A percentile compares a stretch with the other conserved stretches of the same genome.
These are phyloP conservation scores for Grammomys dolichurus DNA, from an alignment of 2,113 vertebrate species.

Conservation along the genomic window DNA sequence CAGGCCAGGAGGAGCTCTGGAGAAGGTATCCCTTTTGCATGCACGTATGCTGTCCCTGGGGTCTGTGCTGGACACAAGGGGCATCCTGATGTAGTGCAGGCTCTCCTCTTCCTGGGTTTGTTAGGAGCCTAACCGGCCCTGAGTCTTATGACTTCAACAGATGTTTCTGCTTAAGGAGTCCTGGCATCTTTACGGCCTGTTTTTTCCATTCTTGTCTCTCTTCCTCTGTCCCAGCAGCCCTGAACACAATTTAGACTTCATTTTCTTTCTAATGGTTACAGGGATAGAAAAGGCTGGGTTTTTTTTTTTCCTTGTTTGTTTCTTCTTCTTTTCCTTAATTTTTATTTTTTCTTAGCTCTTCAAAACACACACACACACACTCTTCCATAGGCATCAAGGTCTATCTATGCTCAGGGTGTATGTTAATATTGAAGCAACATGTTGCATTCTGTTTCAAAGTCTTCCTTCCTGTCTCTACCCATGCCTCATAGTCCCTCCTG, in stretches of 20 bases:
- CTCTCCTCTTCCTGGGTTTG: conserved; percentile 89
- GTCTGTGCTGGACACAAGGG: conserved; percentile 76
- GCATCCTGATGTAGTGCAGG: conserved; percentile 86
- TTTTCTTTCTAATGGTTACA: conserved; percentile 81
- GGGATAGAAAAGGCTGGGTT: conserved; percentile 55
- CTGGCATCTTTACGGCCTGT: conserved; percentile 91
- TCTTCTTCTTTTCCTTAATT: neutral
- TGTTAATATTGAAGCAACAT: neutral
- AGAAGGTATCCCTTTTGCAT: conserved; percentile 80
- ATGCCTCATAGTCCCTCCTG: neutral
- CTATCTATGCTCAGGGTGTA: neutral
- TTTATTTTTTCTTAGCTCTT: conserved; percentile 26
- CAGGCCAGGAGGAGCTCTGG: conserved; percentile 12
- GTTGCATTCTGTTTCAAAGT: neutral
- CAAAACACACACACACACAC: conserved; percentile 19
- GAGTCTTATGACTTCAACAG: conserved; percentile 89
- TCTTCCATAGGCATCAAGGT: neutral
- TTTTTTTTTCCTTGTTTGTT: neutral
- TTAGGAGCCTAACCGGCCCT: conserved; percentile 84
- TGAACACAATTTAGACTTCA: conserved; percentile 84
- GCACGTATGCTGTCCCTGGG: conserved; percentile 80
- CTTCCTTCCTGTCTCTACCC: conserved; percentile 21
- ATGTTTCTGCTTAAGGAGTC: conserved; percentile 91
- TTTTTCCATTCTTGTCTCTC: conserved; percentile 90
- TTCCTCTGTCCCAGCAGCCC: conserved; percentile 87